Evolutionary conservation across 2,888 invertebrate genomes (phyloP), one percentile per base, ranked within the genome.

Genomic region (Boloria selene): DNA sequence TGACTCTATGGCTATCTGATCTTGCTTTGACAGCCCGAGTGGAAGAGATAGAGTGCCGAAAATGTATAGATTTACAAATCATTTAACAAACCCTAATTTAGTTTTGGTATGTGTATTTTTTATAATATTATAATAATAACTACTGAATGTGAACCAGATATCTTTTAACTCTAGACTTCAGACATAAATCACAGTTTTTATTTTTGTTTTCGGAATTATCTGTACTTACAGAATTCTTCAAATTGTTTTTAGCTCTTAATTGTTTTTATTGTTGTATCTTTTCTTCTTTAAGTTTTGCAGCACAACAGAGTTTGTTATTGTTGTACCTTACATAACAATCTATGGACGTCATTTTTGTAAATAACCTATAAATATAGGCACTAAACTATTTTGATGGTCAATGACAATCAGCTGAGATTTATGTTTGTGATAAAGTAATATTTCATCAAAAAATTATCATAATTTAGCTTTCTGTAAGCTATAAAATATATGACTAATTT

Each of bases 21-120:
- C 87, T 79, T 86, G 83, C 76, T 83, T 84, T 88, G 90, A 88
- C 88, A 86, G 83, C 80, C 80, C 82, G 77, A 85, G 84, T 81
- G 80, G 78, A 82, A 79, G 84, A 83, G 81, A 79, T 84, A 85
- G 80, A 73, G 81, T 85, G 84, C 84, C 86, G 86, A 90, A 91
- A 90, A 92, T 92, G 92, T 89, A 86, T 72, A 89, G 85, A 90
- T 87, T 92, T 82, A 84, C 87, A 70, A 88, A 84, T 73, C 83
- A 86, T 82, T 79, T 92, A 82, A 70, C 84, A 73, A 88, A 86
- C 82, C 71, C 84, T 76, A 86, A 84, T 79, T 82, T 90, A 75
- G 79, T 90, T 78, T 84, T 91, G 87, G 90, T 90, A 84, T 68
- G 86, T 87, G 59, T 17, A 3, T 76, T 65, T 72, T 56, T 42